A percentile compares a stretch with the other conserved stretches of the same genome.
Evolutionary conservation across 2,797 vertebrate genomes (phyloP).

Genomic region (Notamacropus eugenii): DNA sequence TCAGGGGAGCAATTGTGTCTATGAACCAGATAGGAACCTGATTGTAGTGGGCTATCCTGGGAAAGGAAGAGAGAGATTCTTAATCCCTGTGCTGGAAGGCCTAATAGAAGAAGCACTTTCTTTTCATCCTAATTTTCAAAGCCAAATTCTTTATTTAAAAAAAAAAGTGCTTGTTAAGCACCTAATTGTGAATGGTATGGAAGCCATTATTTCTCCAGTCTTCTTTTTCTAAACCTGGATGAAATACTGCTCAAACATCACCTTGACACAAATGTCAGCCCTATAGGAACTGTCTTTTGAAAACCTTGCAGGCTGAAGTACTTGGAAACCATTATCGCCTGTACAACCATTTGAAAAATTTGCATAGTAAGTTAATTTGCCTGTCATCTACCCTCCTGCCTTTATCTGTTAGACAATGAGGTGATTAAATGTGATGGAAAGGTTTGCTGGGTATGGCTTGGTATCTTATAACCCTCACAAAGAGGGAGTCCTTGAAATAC

Average conservation of each 20-base stretch:
- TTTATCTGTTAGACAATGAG: neutral
- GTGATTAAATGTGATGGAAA: constrained; percentile 7
- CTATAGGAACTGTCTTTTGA: constrained; percentile 25
- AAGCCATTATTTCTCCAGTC: neutral
- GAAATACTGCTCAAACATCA: neutral
- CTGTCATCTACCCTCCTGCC: constrained; percentile 1
- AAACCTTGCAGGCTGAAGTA: neutral
- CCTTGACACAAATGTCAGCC: neutral
- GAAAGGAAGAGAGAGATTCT: neutral
- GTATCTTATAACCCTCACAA: neutral
- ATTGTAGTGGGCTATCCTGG: neutral
- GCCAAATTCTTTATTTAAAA: neutral
- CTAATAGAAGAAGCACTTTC: neutral
- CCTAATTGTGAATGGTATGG: neutral
- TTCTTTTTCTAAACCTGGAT: constrained; percentile 4
- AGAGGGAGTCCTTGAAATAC: constrained; percentile 20
- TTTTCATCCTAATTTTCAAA: constrained; percentile 13
- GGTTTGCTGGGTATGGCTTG: neutral
- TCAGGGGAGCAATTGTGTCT: neutral
- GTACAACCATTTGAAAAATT: constrained; percentile 25
- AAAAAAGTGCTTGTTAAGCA: neutral
- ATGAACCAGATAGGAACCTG: neutral
- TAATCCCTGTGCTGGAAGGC: constrained; percentile 1
- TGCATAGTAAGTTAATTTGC: neutral
- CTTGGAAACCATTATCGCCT: neutral